Evolutionary conservation across 2,113 vertebrate genomes (phyloP), one percentile per base, ranked within the genome.

Genomic region (Pteruthius melanotis): DNA sequence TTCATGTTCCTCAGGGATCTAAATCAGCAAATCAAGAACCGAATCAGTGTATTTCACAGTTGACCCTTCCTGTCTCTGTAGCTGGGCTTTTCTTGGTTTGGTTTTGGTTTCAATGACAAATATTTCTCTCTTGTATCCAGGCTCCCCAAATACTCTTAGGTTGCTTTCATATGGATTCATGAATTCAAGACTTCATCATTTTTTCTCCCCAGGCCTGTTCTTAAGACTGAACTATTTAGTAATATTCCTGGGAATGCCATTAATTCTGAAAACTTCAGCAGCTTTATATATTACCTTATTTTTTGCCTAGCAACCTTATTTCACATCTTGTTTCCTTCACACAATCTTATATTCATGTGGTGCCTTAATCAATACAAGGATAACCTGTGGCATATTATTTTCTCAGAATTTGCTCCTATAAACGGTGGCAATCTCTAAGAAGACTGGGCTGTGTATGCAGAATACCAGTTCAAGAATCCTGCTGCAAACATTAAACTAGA

Each of bases 21-120:
- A 71, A 66, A 54, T 68, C 33, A 42, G 33, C 30, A 54, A 87
- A 63, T 3, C 15, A 26, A 75, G 45, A 82, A 70, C 7, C 15
- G 60, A 50, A 83, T 59, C 11, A 26, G 27, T 26, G 42, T 37
- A 61, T 72, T 83, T 69, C 45, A 42, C 7, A 21, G 15, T 88
- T n/a, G 0, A 6, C 4, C 4, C 10, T 77, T 52, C 22, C 18
- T 0, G 1, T 45, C 40, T 49, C 35, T 52, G 13, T 57, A 17
- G 6, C 0, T 83, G 24, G 5, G 1, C 1, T 75, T 33, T 35
- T 53, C 26, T 44, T 37, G 4, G 4, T 47, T 20, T 40, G 1
- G 3, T 61, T 69, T 77, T 61, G 10, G 30, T 40, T 74, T 95
- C 57, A 53, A 53, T 37, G 47, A 26, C 49, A 50, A 30, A 33